These are phyloP conservation scores for Myocastor coypus DNA, from an alignment of 2,113 vertebrate species.

Conservation along the genomic window DNA sequence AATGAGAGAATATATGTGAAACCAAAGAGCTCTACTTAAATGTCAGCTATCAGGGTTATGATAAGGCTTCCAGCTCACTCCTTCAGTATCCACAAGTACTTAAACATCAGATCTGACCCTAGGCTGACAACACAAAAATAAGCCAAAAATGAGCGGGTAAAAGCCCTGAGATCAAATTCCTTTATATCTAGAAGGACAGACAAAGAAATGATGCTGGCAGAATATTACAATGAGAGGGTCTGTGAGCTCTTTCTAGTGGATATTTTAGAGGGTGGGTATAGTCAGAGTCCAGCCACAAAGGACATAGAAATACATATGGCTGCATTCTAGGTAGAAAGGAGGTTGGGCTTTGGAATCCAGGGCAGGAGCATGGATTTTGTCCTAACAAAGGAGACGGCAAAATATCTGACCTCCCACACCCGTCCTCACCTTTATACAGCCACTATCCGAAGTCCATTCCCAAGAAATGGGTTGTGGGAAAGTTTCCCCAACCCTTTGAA, in stretches of 20 bases:
- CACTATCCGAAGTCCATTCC: background rate
- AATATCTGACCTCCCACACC: background rate
- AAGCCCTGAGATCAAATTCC: background rate
- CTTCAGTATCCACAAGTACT: background rate
- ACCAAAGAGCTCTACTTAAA: background rate
- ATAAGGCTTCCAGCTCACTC: background rate
- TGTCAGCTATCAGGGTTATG: background rate
- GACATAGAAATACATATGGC: background rate
- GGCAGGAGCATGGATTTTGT: background rate
- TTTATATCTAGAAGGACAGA: background rate
- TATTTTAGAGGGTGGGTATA: background rate
- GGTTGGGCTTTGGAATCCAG: background rate
- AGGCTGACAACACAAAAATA: background rate
- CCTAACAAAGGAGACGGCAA: background rate
- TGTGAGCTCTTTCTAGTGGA: background rate
- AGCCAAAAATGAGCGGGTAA: conserved; percentile 3
- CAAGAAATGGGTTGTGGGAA: background rate
- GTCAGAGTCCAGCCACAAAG: background rate
- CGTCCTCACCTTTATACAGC: background rate
- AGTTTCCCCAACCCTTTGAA: background rate
- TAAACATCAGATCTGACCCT: background rate
- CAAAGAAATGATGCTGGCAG: background rate
- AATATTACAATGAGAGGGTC: background rate
- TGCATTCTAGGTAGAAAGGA: background rate
- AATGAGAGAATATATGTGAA: background rate